Conservation (phyloP, 2,113 vertebrate genomes). For the Atherinomorus stipes region DNA sequence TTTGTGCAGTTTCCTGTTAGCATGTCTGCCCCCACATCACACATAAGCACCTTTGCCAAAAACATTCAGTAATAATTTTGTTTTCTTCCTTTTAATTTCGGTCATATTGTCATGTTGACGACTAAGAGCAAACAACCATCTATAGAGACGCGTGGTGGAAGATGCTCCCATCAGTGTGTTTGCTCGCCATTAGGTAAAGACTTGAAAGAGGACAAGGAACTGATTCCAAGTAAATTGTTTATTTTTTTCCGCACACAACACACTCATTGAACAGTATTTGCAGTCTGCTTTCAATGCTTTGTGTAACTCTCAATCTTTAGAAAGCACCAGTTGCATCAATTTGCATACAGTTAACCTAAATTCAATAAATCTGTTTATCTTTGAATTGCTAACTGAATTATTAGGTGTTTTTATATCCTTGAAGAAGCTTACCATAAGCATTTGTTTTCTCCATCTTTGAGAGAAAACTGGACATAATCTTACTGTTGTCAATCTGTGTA, state of each 20-base stretch:
- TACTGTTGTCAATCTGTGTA: background rate
- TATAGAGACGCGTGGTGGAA: slow-evolving; percentile 48
- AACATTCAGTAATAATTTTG: slow-evolving; percentile 33
- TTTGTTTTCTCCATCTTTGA: background rate
- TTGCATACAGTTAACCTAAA: background rate
- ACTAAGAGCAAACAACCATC: slow-evolving; percentile 34
- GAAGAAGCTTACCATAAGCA: background rate
- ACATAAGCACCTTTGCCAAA: slow-evolving; percentile 21
- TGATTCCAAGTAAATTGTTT: slow-evolving; percentile 53
- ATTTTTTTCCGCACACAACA: slow-evolving; percentile 30
- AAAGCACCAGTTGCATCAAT: background rate
- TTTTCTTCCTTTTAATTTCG: slow-evolving; percentile 20
- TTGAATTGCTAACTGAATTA: background rate
- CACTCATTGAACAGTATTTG: slow-evolving; percentile 16
- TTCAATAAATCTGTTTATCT: background rate
- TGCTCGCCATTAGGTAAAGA: slow-evolving; percentile 56
- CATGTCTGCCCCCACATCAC: slow-evolving; percentile 13
- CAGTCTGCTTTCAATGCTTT: slow-evolving; percentile 4
- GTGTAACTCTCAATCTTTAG: slow-evolving; percentile 1
- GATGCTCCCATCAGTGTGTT: slow-evolving; percentile 50
- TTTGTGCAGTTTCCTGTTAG: slow-evolving; percentile 43
- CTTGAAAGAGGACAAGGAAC: slow-evolving; percentile 35
- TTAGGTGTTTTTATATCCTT: too few relatives aligned
- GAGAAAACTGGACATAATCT: background rate
- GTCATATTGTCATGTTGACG: background rate